These are phyloP conservation scores for Orycteropus afer DNA, from an alignment of 2,113 vertebrate species.

Conservation along the genomic window DNA sequence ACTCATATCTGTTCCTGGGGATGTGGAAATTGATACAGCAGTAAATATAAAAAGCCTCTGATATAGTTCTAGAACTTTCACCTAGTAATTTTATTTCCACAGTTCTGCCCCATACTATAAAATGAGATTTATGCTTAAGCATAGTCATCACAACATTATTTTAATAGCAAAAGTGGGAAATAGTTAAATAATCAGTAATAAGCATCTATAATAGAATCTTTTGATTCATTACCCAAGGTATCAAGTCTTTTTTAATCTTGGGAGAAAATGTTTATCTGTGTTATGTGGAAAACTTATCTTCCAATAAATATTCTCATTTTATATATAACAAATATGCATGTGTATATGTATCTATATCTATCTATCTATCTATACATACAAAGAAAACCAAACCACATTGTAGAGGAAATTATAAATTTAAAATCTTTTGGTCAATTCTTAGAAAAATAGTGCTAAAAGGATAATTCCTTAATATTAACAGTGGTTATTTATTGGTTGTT, in stretches of 20 bases:
- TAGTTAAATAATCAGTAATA: background rate
- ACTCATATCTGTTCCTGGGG: too few species aligned
- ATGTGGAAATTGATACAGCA: background rate
- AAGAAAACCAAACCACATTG: background rate
- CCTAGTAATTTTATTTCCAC: background rate
- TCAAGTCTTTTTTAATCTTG: slow-evolving; percentile 1
- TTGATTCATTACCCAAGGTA: background rate
- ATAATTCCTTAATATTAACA: background rate
- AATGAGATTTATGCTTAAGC: background rate
- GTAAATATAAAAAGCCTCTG: background rate
- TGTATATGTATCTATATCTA: background rate
- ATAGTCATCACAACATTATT: background rate
- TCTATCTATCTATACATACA: background rate
- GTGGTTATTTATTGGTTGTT: background rate
- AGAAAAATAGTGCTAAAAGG: background rate
- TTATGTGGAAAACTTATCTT: slow-evolving; percentile 13
- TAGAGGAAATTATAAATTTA: background rate
- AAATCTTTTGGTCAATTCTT: background rate
- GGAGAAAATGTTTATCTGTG: background rate
- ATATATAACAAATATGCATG: background rate
- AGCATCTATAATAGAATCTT: background rate
- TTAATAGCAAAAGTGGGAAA: slow-evolving; percentile 8
- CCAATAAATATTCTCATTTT: background rate
- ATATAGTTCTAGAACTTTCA: background rate
- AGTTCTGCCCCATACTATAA: background rate